Evolutionary conservation across 2,797 vertebrate species (phyloP).

Genomic region (Botia kubotai): DNA sequence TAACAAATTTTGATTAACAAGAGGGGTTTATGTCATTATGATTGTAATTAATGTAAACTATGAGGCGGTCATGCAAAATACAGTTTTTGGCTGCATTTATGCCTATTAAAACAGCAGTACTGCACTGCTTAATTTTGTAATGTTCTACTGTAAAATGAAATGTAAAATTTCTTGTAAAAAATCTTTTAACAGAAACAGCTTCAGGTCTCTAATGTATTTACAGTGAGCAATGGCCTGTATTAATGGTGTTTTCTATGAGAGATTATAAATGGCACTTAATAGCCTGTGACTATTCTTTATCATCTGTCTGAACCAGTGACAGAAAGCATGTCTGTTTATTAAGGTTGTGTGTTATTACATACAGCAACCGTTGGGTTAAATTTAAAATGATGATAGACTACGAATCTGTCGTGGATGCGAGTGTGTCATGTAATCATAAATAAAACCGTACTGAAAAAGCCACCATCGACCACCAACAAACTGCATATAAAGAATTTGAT

Average conservation of each 20-base stretch:
- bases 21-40: too few relatives aligned
- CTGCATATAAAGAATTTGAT: slow-evolving; percentile 26
- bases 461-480: neutral
- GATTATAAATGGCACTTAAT: slow-evolving; percentile 9
- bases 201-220: neutral
- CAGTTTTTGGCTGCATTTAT: too few relatives aligned
- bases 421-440: slow-evolving; percentile 38
- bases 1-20: too few relatives aligned
- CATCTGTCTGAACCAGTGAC: slow-evolving; percentile 1
- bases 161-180: too few relatives aligned
- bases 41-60: too few relatives aligned
- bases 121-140: too few relatives aligned
- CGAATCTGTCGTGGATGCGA: slow-evolving; percentile 2
- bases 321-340: slow-evolving; percentile 14
- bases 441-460: slow-evolving; percentile 17
- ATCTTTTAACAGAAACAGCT: too few relatives aligned
- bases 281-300: slow-evolving; percentile 1
- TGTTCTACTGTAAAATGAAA: too few relatives aligned
- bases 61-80: too few relatives aligned
- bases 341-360: slow-evolving; percentile 15
- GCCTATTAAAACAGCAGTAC: too few relatives aligned
- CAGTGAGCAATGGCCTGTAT: slow-evolving; percentile 5
- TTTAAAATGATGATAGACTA: neutral
- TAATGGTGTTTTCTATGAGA: slow-evolving; percentile 6
- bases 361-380: slow-evolving; percentile 18